phyloP scores from a whole-genome alignment of 1,140 invertebrate genomes.

The Temnothorax curvispinosus region DNA sequence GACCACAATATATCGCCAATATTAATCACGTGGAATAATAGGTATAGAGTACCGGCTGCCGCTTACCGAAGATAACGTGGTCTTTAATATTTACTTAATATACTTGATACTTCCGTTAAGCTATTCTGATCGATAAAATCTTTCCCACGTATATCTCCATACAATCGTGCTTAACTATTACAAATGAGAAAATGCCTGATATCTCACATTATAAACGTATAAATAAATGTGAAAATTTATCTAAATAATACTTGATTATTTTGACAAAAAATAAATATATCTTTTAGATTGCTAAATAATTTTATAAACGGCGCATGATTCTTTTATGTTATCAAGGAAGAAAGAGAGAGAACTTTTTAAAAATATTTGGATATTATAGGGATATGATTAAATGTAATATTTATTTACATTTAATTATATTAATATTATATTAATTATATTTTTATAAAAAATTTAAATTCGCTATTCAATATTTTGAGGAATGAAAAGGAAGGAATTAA shows the following conservation, averaged over 20 bases:
- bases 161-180: neutral
- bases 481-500: neutral
- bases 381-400: too few relatives aligned
- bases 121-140: neutral
- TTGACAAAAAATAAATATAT: neutral
- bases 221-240: neutral
- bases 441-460: neutral
- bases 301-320: neutral
- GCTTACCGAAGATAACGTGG: conserved; percentile 52
- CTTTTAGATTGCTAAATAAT: neutral
- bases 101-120: conserved; percentile 27
- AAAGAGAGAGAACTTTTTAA: neutral
- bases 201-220: neutral
- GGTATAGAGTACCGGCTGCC: conserved; percentile 36
- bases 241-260: neutral
- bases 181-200: neutral
- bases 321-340: neutral
- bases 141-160: neutral
- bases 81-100: conserved; percentile 52
- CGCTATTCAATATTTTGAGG: neutral
- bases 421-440: too few relatives aligned
- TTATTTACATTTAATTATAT: too few relatives aligned
- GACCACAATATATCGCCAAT: conserved; percentile 63
- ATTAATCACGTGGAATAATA: conserved; percentile 62
- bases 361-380: neutral